phyloP scores from a whole-genome alignment of 2,888 invertebrate species.

The Bellardia pandia region DNA sequence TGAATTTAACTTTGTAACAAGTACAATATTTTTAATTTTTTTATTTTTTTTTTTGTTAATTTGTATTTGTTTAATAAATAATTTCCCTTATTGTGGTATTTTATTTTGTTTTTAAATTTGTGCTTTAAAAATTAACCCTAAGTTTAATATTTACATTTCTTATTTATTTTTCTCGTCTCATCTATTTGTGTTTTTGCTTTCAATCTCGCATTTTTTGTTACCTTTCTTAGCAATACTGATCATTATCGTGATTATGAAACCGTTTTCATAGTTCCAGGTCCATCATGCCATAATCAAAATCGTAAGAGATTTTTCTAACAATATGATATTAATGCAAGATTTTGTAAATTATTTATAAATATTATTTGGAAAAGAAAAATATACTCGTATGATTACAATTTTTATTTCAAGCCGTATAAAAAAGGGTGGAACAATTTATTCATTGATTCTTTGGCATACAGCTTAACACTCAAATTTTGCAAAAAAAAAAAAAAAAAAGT shows the following conservation, averaged over 20 bases:
- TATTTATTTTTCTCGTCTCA: slow-evolving; percentile 42
- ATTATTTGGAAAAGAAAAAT: slow-evolving; percentile 6
- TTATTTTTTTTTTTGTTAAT: not conserved
- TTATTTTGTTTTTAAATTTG: not conserved
- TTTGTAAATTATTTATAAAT: slow-evolving; percentile 5
- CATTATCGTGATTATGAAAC: slow-evolving; percentile 90
- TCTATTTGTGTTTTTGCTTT: slow-evolving; percentile 19
- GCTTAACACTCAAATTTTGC: not conserved
- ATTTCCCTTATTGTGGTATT: not conserved
- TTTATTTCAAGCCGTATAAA: not conserved
- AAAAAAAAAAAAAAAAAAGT: not conserved
- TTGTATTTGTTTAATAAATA: not conserved
- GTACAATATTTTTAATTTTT: not conserved
- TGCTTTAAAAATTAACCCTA: slow-evolving; percentile 18
- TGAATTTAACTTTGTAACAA: not conserved
- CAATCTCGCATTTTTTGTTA: slow-evolving; percentile 10
- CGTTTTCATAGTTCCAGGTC: slow-evolving; percentile 89
- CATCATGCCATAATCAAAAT: slow-evolving; percentile 87
- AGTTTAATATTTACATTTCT: slow-evolving; percentile 42
- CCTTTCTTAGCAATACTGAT: slow-evolving; percentile 85
- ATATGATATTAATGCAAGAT: slow-evolving; percentile 47
- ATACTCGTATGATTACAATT: not conserved
- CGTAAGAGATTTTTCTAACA: slow-evolving; percentile 85
- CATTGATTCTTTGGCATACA: not conserved
- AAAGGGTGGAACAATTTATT: not conserved